These are phyloP conservation scores for Drosophila seclusa DNA, from an alignment of 2,888 invertebrate genomes.

Conservation along the genomic window DNA sequence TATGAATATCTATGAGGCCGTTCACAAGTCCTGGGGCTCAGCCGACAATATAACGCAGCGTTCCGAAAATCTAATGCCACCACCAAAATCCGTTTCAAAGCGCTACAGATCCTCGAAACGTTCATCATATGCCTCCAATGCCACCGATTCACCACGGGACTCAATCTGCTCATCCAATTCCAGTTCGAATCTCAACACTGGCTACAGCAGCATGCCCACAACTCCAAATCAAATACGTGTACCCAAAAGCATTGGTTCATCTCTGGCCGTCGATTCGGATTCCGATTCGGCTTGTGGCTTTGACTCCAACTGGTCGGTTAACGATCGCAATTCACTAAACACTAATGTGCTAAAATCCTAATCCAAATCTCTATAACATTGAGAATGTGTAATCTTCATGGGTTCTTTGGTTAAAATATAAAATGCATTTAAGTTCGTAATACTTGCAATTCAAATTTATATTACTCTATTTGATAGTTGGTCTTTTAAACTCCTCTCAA, in stretches of 20 bases:
- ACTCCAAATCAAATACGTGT: constrained; percentile 88
- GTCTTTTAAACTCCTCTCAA: neutral
- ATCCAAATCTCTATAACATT: neutral
- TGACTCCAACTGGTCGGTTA: constrained; percentile 89
- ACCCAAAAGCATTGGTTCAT: constrained; percentile 69
- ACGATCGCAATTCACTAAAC: constrained; percentile 64
- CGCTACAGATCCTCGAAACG: constrained; percentile 87
- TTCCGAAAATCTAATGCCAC: constrained; percentile 88
- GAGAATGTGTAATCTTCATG: neutral
- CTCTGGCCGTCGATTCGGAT: constrained; percentile 88
- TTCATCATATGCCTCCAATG: constrained; percentile 76
- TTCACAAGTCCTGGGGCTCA: constrained; percentile 95
- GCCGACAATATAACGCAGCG: constrained; percentile 92
- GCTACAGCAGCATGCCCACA: constrained; percentile 88
- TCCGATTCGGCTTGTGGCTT: constrained; percentile 96
- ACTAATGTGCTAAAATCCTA: constrained; percentile 56
- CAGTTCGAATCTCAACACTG: constrained; percentile 80
- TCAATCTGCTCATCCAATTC: constrained; percentile 81
- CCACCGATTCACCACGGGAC: constrained; percentile 77
- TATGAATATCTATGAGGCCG: constrained; percentile 87
- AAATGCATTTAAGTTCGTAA: neutral
- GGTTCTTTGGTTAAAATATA: neutral
- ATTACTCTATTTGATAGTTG: neutral
- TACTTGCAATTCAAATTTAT: neutral
- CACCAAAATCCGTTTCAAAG: constrained; percentile 90